Evolutionary conservation across 2,797 vertebrate genomes (phyloP).

Genomic region (Alca torda): DNA sequence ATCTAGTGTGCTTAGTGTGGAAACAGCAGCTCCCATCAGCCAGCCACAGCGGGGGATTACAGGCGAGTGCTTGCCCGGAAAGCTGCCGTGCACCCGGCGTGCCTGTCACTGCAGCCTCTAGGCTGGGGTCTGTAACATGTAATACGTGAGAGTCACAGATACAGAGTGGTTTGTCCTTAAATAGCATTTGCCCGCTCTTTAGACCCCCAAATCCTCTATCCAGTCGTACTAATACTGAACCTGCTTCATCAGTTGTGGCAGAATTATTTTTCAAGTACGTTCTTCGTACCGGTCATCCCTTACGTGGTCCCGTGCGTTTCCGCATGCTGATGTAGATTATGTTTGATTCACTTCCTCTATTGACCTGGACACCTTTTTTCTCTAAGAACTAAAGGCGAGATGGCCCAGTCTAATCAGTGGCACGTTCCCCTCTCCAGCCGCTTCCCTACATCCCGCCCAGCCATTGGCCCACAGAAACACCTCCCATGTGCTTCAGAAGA

Average conservation of each 20-base stretch:
- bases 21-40: not conserved
- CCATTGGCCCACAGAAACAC: not conserved
- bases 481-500: not conserved
- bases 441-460: not conserved
- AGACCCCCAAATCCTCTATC: not conserved
- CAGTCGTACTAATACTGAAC: not conserved
- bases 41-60: not conserved
- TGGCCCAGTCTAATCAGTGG: not conserved
- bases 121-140: not conserved
- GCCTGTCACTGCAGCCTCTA: not conserved
- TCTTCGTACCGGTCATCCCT: not conserved
- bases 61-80: not conserved
- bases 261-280: not conserved
- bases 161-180: not conserved
- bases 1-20: not conserved
- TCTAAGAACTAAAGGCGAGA: not conserved
- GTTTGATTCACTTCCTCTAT: not conserved
- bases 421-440: not conserved
- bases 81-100: accelerated
- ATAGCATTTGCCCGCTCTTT: not conserved
- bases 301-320: not conserved
- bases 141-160: not conserved
- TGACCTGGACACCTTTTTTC: not conserved
- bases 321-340: not conserved
- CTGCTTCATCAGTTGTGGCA: not conserved